Base-by-base conservation (phyloP, 2,888 invertebrate genomes). In the Temnothorax ravouxi region DNA sequence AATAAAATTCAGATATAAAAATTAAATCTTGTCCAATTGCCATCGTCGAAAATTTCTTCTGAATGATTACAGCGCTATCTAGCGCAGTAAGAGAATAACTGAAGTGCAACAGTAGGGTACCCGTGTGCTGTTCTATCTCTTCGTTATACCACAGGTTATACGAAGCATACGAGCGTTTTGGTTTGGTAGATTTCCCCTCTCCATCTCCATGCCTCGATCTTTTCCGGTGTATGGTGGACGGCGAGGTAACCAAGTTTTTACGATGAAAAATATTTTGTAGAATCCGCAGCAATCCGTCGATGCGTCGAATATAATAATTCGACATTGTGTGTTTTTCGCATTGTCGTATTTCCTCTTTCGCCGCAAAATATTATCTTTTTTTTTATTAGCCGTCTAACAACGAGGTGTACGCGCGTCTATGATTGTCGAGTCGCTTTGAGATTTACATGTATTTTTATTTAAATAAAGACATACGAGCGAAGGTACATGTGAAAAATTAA, bases 191-290 rank as follows among this genome's bases (percentile, higher is more conserved):
- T 54, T 80, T 83, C 62, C 25, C 76, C 83, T 82, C 25, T 61
- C 11, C 50, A 15, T 82, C 25, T 61, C 11, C 50, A 15, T 25
- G 67, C 15, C 38, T 88, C 86, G 71, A 71, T 87, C 93, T 92
- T 93, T 94, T 93, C 92, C 92, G 93, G 93, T 90, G 90, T 81
- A 88, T 90, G 91, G 86, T 91, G 92, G 91, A 93, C 83, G 88
- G 56, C 3, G 88, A 94, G 94, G 94, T 94, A 93, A 93, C 77
- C 74, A 59, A 88, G 88, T 90, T 86, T 84, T 87, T 64, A 81
- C 74, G 84, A 72, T 85, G 67, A 29, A 13, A 25, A 74, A 56
- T 72, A 74, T 71, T 64, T 86, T 86, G 74, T 71, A 83, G 84
- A 91, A 94, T 93, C 93, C 87, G 54, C 81, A 64, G 67, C 66